Conservation (phyloP, 1,140 invertebrate species). For the Archivesica marissinica region DNA sequence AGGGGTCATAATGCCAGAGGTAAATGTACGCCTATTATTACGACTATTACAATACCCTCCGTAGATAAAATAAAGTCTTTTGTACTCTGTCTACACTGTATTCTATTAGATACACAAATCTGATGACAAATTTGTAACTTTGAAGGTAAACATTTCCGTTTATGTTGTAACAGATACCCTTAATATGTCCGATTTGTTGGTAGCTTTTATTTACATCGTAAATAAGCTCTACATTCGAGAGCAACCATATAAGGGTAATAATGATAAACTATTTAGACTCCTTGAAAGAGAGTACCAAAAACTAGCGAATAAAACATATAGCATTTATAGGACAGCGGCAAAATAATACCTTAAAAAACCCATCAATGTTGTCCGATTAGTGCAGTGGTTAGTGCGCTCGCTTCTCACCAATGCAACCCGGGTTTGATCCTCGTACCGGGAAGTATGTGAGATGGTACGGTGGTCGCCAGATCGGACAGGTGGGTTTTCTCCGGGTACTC, state of each 20-base stretch:
- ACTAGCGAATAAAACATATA: not conserved
- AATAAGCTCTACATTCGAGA: no score
- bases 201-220: slow-evolving; percentile 31
- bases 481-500: no score
- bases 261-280: not conserved
- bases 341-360: no score
- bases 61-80: slow-evolving; percentile 37
- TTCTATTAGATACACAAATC: slow-evolving; percentile 50
- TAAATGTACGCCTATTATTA: slow-evolving; percentile 29
- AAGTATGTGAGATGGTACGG: no score
- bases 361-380: no score
- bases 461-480: no score
- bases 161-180: slow-evolving; percentile 35
- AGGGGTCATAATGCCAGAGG: slow-evolving; percentile 22
- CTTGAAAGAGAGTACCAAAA: not conserved
- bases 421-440: no score
- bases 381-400: no score
- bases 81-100: slow-evolving; percentile 11
- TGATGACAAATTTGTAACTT: slow-evolving; percentile 52
- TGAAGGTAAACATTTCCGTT: slow-evolving; percentile 47
- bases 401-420: no score
- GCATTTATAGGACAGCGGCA: no score
- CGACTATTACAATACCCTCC: not conserved
- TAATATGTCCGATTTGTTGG: slow-evolving; percentile 27
- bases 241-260: no score